phyloP scores from a whole-genome alignment of 2,797 vertebrate species.

The Sebastes alutus region DNA sequence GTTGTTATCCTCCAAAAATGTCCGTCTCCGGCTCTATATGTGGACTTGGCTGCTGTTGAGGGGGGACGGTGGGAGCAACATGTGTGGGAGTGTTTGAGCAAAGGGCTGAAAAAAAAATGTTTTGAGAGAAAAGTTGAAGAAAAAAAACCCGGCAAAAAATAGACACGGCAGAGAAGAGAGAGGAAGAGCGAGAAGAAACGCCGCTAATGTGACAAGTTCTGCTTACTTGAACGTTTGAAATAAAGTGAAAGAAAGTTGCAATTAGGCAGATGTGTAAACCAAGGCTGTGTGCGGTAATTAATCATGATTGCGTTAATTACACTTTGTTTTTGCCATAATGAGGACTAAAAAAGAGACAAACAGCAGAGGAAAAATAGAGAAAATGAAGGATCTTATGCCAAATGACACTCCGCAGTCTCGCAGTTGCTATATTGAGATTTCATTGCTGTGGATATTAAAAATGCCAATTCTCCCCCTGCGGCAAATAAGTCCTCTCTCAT shows the following conservation, averaged over 20 bases:
- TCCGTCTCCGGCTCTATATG: slow-evolving; percentile 35
- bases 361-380: slow-evolving; percentile 41
- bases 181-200: not conserved
- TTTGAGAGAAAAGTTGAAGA: not conserved
- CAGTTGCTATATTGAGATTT: slow-evolving; percentile 63
- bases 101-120: not conserved
- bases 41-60: slow-evolving; percentile 28
- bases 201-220: slow-evolving; percentile 29
- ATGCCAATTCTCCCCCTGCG: slow-evolving; percentile 67
- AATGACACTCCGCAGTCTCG: slow-evolving; percentile 47
- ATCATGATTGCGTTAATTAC: slow-evolving; percentile 82
- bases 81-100: slow-evolving; percentile 30
- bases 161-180: not conserved
- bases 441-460: slow-evolving; percentile 79
- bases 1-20: slow-evolving; percentile 44
- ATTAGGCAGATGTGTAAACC: slow-evolving; percentile 80
- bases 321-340: slow-evolving; percentile 75
- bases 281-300: slow-evolving; percentile 67
- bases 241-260: slow-evolving; percentile 67
- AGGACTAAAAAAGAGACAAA: slow-evolving; percentile 56
- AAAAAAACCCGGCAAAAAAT: not conserved
- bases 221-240: slow-evolving; percentile 51
- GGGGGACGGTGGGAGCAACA: slow-evolving; percentile 12
- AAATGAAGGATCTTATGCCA: slow-evolving; percentile 48
- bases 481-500: slow-evolving; percentile 72